Evolutionary conservation across 2,888 invertebrate genomes (phyloP).

Genomic region (Stenodema calcarata): DNA sequence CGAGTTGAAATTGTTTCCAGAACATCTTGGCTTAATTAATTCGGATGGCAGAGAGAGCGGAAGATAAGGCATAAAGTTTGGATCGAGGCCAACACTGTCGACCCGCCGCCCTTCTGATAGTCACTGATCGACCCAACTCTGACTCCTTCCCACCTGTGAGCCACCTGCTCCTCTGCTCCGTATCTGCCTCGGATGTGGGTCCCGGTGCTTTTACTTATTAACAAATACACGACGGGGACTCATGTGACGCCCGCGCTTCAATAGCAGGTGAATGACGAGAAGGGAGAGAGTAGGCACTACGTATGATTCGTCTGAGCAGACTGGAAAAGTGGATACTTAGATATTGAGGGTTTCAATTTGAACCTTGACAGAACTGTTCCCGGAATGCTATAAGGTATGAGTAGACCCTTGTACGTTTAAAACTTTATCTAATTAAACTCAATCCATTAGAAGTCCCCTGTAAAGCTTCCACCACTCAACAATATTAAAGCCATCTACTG

Average conservation of each 20-base stretch:
- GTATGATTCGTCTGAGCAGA: too few species aligned
- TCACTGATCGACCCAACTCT: neutral
- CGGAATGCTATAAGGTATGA: too few species aligned
- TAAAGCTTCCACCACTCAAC: too few species aligned
- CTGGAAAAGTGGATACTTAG: too few species aligned
- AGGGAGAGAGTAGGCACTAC: too few species aligned
- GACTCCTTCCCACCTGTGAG: neutral
- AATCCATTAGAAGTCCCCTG: too few species aligned
- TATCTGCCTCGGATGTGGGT: neutral
- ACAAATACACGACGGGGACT: neutral
- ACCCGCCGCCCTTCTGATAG: too few species aligned
- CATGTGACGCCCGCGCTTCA: neutral
- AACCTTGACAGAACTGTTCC: too few species aligned
- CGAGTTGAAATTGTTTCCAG: neutral
- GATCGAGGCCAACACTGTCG: neutral
- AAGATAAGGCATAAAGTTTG: neutral
- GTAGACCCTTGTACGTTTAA: too few species aligned
- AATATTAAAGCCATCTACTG: too few species aligned
- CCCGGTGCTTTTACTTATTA: neutral
- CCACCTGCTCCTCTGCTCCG: neutral
- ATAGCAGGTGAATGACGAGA: neutral
- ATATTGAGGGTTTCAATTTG: too few species aligned
- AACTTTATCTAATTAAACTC: too few species aligned
- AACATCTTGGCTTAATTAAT: neutral
- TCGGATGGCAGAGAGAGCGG: neutral